A percentile compares a stretch with the other conserved stretches of the same genome.
phyloP scores from a whole-genome alignment of 2,888 invertebrate species.

The Nematopogon swammerdamellus region DNA sequence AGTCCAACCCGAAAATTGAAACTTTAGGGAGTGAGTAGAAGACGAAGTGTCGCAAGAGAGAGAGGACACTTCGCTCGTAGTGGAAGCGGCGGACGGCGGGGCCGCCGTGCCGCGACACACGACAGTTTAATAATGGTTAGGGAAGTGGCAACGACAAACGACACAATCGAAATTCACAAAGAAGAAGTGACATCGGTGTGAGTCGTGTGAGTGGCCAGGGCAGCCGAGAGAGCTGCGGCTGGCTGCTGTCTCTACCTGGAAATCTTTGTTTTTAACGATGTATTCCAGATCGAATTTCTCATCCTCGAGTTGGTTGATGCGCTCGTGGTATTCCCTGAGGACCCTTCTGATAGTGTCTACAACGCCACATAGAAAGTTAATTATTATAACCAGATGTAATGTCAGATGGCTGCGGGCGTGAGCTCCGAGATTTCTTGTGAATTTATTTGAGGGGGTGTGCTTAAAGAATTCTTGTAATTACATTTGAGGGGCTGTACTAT shows the following conservation, averaged over 20 bases:
- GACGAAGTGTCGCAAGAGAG: conserved; percentile 14
- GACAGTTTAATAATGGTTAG: conserved; percentile 30
- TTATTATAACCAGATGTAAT: no score
- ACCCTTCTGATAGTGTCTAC: conserved; percentile 75
- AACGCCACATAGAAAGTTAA: conserved; percentile 39
- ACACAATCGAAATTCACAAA: conserved; percentile 35
- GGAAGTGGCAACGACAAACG: conserved; percentile 42
- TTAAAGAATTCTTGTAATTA: no score
- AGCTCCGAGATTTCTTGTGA: no score
- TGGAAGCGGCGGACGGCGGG: conserved; percentile 17
- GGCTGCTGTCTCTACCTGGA: conserved; percentile 79
- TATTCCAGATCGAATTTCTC: conserved; percentile 98
- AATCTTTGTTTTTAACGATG: conserved; percentile 97
- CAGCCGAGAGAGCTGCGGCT: conserved; percentile 31
- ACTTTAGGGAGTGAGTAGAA: not conserved
- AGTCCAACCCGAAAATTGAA: not conserved
- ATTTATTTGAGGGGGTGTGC: no score
- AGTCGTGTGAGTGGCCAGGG: conserved; percentile 41
- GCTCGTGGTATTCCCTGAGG: conserved; percentile 82
- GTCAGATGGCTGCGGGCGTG: no score
- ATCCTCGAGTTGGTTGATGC: conserved; percentile 86
- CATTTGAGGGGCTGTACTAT: no score
- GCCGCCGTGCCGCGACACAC: conserved; percentile 25
- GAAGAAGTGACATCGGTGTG: conserved; percentile 33
- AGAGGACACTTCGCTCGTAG: conserved; percentile 6